phyloP scores from a whole-genome alignment of 2,888 invertebrate species.

The Pyrocoelia pectoralis region DNA sequence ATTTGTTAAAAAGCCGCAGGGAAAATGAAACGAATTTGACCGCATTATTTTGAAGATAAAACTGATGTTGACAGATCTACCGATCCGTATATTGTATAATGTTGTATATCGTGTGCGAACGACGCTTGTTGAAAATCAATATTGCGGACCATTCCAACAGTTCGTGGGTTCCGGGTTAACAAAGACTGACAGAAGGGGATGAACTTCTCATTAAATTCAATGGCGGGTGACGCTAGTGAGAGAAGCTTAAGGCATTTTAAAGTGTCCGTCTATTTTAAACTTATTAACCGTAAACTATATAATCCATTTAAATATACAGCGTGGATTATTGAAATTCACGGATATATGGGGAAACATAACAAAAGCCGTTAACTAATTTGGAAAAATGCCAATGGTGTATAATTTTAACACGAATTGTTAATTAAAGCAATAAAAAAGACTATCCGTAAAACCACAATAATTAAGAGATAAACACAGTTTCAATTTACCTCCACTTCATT shows the following conservation, averaged over 20 bases:
- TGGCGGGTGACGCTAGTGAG: constrained; percentile 18
- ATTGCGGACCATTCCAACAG: constrained; percentile 45
- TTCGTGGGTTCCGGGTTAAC: constrained; percentile 37
- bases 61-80: constrained; percentile 24
- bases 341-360: neutral
- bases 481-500: neutral
- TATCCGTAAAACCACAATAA: neutral
- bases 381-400: neutral
- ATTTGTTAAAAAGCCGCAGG: neutral
- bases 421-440: constrained; percentile 1
- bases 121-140: constrained; percentile 40
- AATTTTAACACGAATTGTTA: neutral
- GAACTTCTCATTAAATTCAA: constrained; percentile 41
- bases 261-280: constrained; percentile 31
- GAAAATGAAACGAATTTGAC: neutral
- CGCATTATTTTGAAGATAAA: constrained; percentile 9
- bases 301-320: constrained; percentile 19
- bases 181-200: constrained; percentile 34
- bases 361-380: neutral
- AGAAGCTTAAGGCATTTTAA: constrained; percentile 26
- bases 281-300: constrained; percentile 30
- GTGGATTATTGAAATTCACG: neutral
- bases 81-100: constrained; percentile 22
- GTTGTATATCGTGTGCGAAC: constrained; percentile 12
- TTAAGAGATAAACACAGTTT: neutral